phyloP scores from a whole-genome alignment of 2,888 invertebrate species.

The Caenorhabditis doughertyi region DNA sequence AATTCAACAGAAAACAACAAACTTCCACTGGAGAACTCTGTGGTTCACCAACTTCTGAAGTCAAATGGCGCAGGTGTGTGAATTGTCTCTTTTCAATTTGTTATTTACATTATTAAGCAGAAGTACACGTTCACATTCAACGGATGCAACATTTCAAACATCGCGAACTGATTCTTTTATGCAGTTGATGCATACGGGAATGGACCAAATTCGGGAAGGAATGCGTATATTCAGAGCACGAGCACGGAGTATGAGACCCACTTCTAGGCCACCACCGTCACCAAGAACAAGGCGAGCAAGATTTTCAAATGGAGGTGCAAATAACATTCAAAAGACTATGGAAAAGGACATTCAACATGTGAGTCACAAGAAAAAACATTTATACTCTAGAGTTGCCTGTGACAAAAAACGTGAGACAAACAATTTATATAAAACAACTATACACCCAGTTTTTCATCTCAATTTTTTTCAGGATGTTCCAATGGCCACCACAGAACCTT shows the following conservation, averaged over 20 bases:
- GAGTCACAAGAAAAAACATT: background rate
- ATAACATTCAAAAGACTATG: conserved; percentile 27
- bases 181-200: conserved; percentile 74
- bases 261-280: conserved; percentile 67
- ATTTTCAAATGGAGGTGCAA: conserved; percentile 54
- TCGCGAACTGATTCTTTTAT: conserved; percentile 73
- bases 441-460: background rate
- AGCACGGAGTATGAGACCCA: conserved; percentile 70
- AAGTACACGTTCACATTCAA: conserved; percentile 70
- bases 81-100: background rate
- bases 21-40: conserved; percentile 54
- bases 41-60: conserved; percentile 61
- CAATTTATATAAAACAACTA: background rate
- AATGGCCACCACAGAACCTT: conserved; percentile 24
- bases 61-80: conserved; percentile 65
- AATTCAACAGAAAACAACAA: conserved; percentile 66
- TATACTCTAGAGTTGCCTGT: too few species aligned
- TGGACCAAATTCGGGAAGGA: conserved; percentile 75
- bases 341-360: conserved; percentile 30
- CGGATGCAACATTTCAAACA: conserved; percentile 69
- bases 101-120: conserved; percentile 20
- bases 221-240: conserved; percentile 66
- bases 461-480: conserved; percentile 18
- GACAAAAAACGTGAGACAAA: too few species aligned
- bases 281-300: conserved; percentile 55